phyloP scores from a whole-genome alignment of 2,888 invertebrate genomes.

The Cistogaster globosa region DNA sequence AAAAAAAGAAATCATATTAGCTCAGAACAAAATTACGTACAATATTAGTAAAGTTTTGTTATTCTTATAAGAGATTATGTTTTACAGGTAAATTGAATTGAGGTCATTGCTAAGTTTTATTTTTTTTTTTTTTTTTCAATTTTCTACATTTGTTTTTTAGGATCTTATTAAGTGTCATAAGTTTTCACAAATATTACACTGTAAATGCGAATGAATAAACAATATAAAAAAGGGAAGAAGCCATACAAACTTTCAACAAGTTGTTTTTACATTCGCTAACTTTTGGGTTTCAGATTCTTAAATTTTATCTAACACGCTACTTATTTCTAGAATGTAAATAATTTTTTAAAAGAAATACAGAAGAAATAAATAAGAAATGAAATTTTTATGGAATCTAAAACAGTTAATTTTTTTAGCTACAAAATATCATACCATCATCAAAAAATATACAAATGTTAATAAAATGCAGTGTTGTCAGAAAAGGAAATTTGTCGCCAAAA shows the following conservation, averaged over 20 bases:
- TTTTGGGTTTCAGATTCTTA: neutral
- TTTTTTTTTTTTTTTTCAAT: neutral
- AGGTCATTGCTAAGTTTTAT: conserved; percentile 20
- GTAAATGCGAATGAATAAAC: neutral
- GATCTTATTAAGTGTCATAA: conserved; percentile 43
- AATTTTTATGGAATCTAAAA: no score
- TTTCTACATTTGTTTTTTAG: conserved; percentile 16
- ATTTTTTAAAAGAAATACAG: no score
- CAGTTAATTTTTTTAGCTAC: no score
- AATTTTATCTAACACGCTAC: neutral
- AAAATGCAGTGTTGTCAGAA: no score
- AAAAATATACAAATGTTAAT: neutral
- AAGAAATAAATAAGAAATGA: no score
- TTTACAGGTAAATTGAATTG: conserved; percentile 7
- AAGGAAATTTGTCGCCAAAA: no score
- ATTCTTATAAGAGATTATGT: neutral
- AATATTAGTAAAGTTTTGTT: neutral
- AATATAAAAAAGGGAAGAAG: neutral
- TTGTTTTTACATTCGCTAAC: neutral
- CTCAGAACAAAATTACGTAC: neutral
- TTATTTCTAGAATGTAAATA: no score
- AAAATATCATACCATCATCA: no score
- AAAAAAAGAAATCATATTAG: conserved; percentile 17
- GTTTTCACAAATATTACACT: conserved; percentile 18
- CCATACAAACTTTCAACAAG: conserved; percentile 45